A percentile compares a stretch with the other conserved stretches of the same genome.
Evolutionary conservation across 2,888 invertebrate genomes (phyloP).

Genomic region (Tuta absoluta): DNA sequence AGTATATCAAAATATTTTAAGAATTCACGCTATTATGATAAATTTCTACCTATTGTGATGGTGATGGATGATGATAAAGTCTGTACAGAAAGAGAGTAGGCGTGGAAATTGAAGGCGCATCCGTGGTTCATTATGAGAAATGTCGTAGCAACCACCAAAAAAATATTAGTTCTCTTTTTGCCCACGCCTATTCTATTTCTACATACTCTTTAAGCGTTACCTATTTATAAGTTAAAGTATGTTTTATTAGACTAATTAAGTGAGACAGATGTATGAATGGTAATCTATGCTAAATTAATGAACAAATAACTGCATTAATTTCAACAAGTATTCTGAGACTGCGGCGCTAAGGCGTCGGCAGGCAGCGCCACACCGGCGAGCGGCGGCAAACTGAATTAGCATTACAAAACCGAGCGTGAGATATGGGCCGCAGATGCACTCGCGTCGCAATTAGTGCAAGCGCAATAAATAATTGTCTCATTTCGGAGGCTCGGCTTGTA

Average conservation of each 20-base stretch:
- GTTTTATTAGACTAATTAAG: not conserved
- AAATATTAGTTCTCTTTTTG: no score
- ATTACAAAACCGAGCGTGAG: conserved; percentile 75
- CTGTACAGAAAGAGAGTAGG: no score
- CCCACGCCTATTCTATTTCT: no score
- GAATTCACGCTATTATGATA: no score
- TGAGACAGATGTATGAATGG: no score
- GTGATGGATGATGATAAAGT: no score
- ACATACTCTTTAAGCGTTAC: no score
- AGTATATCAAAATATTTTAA: no score
- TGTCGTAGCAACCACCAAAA: no score
- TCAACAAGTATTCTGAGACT: not conserved
- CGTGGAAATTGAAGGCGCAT: no score
- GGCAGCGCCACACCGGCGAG: conserved; percentile 35
- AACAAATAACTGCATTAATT: not conserved
- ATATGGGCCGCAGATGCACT: conserved; percentile 76
- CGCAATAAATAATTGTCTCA: conserved; percentile 69
- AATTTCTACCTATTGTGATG: no score
- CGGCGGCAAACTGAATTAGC: conserved; percentile 49
- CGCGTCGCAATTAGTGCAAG: conserved; percentile 60
- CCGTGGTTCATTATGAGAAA: no score
- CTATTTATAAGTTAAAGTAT: not conserved
- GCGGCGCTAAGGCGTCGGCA: conserved; percentile 32
- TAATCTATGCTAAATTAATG: not conserved
- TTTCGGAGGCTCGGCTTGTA: conserved; percentile 26